Evolutionary conservation across 2,888 invertebrate genomes (phyloP).

Genomic region (Chymomyza caudatula): DNA sequence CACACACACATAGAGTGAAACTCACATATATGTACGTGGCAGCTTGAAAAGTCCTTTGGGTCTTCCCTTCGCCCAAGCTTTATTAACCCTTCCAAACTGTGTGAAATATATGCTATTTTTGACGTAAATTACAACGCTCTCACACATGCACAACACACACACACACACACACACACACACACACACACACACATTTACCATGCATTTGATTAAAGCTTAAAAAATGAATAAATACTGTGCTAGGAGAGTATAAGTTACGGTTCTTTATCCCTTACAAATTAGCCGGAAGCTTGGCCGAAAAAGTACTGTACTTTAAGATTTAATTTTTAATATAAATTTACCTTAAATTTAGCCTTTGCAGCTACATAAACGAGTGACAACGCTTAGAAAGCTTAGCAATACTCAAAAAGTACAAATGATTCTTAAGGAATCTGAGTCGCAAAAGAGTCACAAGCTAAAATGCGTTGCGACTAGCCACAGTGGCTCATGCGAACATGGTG

Average conservation of each 20-base stretch:
- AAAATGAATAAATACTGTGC: slow-evolving; percentile 38
- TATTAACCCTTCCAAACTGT: slow-evolving; percentile 5
- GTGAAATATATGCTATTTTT: slow-evolving; percentile 35
- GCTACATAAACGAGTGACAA: too few species aligned
- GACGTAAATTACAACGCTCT: slow-evolving; percentile 41
- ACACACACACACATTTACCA: neutral
- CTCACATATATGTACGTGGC: neutral
- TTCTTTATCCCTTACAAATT: slow-evolving; percentile 60
- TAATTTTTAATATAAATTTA: too few species aligned
- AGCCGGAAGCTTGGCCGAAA: slow-evolving; percentile 28
- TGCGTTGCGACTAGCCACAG: too few species aligned
- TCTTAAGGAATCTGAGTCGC: too few species aligned
- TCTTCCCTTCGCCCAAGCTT: neutral
- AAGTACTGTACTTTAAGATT: too few species aligned
- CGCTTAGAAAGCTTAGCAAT: too few species aligned
- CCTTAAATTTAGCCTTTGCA: too few species aligned
- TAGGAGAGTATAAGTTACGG: slow-evolving; percentile 39
- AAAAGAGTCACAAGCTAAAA: too few species aligned
- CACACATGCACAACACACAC: neutral
- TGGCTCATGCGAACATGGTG: too few species aligned
- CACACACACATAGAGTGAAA: neutral
- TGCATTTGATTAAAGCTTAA: slow-evolving; percentile 56
- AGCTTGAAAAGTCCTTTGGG: neutral
- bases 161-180: slow-evolving; percentile 17
- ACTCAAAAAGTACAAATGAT: too few species aligned